Base-by-base conservation (phyloP, 1,140 invertebrate species). In the Acyrthosiphon pisum region DNA sequence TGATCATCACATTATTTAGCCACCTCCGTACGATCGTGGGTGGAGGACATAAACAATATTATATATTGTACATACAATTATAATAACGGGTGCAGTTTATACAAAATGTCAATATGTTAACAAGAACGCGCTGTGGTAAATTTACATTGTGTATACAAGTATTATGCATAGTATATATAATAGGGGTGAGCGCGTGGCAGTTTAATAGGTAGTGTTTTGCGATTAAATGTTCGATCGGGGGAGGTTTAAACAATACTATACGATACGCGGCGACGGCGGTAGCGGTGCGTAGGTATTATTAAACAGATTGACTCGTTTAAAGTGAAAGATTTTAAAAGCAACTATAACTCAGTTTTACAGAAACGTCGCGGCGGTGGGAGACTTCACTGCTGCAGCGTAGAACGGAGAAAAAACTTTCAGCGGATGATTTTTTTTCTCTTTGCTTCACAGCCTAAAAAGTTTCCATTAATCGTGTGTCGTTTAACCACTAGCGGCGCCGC, bases 401-500 rank as follows among this genome's bases (percentile, higher is more conserved):
- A 48, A 41, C 23, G 23, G 68, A 22, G 26, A 23, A 87, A 87
- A n/a, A 48, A 37, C 46, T 48, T 91, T 50, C 26, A n/a, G 8
- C 6, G n/a, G 23, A 6, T 91, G 23, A 6, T 91, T 91, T 76
- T 60, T 60, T 46, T 44, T 76, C 46, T 26, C 22, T 48, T 22
- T n/a, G 11, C 90, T 22, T 50, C 81, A 37, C 81, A 50, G 81
- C 35, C 35, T 86, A 53, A 93, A 41, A 84, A 86, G 91, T 93
- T 84, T 56, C 91, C 91, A 93, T 93, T 93, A 93, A 93, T 93
- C 91, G 91, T 41, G 91, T 93, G 91, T 93, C 91, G 91, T 84
- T 86, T 86, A 84, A 84, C 90, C 89, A 4, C 53, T 41, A 18
- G 60, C 89, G 53, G 89, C 89, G 87, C 30, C 60, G 44, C 41